Conservation (phyloP, 2,797 vertebrate genomes). For the Pseudomugil tenellus region DNA sequence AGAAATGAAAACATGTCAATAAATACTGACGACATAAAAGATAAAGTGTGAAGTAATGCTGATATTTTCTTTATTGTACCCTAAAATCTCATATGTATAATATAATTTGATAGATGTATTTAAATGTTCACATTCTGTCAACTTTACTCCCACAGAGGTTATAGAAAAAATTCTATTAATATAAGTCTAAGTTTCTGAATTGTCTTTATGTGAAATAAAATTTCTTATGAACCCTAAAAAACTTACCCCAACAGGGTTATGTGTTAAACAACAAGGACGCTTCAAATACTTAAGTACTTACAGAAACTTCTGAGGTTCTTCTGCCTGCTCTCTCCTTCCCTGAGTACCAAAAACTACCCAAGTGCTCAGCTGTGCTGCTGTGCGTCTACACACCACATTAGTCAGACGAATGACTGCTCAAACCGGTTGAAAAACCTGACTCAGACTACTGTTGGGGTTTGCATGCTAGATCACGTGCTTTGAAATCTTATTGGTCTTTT, state of each 20-base stretch:
- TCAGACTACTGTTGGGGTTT: neutral
- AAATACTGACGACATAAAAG: neutral
- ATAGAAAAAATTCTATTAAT: neutral
- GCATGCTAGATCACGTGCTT: neutral
- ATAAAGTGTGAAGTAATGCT: neutral
- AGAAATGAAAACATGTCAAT: slow-evolving; percentile 8
- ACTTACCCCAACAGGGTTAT: neutral
- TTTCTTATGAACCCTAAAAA: neutral
- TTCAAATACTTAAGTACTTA: slow-evolving; percentile 6
- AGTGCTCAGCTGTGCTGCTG: neutral
- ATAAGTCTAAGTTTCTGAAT: neutral
- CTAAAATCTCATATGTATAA: neutral
- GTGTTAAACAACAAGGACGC: neutral
- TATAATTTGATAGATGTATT: neutral
- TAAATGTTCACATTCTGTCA: neutral
- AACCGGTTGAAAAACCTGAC: slow-evolving; percentile 9
- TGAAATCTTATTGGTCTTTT: slow-evolving; percentile 4
- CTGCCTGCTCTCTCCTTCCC: neutral
- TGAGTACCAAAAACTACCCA: neutral
- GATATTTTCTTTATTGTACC: too few species aligned
- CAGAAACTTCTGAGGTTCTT: neutral
- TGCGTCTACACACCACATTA: neutral
- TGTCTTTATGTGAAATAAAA: slow-evolving; percentile 11
- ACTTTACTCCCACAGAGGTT: neutral
- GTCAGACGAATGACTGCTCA: neutral